Evolutionary conservation across 2,888 invertebrate species (phyloP), one percentile per base, ranked within the genome.

Genomic region (Torymus texanus): DNA sequence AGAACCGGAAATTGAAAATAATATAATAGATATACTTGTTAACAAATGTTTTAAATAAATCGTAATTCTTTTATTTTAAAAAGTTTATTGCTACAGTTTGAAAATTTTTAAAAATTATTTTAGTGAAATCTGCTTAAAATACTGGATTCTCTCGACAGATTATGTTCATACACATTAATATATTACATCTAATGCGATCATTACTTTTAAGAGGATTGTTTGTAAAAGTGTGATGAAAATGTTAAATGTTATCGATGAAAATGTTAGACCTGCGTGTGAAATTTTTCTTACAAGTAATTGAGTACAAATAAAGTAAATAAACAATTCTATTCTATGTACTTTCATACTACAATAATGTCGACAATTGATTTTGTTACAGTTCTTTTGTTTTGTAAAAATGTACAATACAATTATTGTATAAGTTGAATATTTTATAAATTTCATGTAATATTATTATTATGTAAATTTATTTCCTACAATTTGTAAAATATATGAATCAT

Each of bases 381-480:
- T 73, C 61, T 78, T 78, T 70, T 71, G 56, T 75, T 80, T 80
- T 80, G 77, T 80, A 80, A 80, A 80, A 80, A 80, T 80, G 77
- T 80, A 78, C 29, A 62, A 67, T 79, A 79, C 41, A 62, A 53
- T 67, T 62, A 73, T 67, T 67, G 62, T 55, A 75, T 62, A n/a
- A 16, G 12, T 50, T 58, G 16, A 56, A 75, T 61, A 75, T 61
- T 67, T 29, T 61, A 41, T 21, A 67, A 67, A 18, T 62, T 8
- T 59, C 51, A 70, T 68, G 14, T 68, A 29, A 53, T 50, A 29
- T 24, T 65, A 62, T 65, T 53, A 67, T 67, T 62, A 66, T 73
- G 41, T 58, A 78, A 59, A 73, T 62, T 78, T 73, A 55, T 29
- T 72, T 41, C 41, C 8, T 41, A 41, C 41, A 41, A 41, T 41